Evolutionary conservation across 1,140 invertebrate species (phyloP).

Genomic region (Musca vetustissima): DNA sequence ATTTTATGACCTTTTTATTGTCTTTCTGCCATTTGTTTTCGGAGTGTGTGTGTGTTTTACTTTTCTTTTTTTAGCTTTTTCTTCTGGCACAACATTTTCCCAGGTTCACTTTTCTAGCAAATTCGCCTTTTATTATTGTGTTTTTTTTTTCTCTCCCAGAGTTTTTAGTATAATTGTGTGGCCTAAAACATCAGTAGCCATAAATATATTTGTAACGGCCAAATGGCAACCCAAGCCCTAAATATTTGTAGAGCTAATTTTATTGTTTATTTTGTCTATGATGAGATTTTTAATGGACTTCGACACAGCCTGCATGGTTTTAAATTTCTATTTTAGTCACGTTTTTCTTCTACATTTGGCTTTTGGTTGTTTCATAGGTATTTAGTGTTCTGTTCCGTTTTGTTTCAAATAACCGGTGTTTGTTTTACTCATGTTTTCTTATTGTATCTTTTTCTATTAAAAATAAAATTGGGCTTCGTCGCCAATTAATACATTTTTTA

Average conservation of each 20-base stretch:
- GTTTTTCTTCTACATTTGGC: constrained; percentile 11
- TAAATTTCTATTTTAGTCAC: constrained; percentile 14
- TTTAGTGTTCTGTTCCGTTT: too few relatives aligned
- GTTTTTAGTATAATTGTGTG: constrained; percentile 18
- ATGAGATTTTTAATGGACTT: constrained; percentile 20
- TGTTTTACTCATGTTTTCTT: too few relatives aligned
- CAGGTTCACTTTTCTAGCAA: too few relatives aligned
- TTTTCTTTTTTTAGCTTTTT: constrained; percentile 4
- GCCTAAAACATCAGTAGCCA: not conserved
- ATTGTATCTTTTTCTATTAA: too few relatives aligned
- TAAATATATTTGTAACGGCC: not conserved
- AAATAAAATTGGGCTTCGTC: too few relatives aligned
- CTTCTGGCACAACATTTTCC: not conserved
- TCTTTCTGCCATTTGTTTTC: not conserved
- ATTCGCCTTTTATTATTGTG: not conserved
- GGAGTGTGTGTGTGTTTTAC: too few relatives aligned
- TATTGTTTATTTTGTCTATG: constrained; percentile 16
- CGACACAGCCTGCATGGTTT: not conserved
- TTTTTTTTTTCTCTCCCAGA: not conserved
- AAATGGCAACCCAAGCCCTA: not conserved
- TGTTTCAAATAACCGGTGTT: too few relatives aligned
- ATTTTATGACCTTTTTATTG: constrained; percentile 16
- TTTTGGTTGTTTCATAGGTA: too few relatives aligned
- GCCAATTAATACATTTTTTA: too few relatives aligned
- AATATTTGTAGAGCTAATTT: constrained; percentile 17